phyloP scores from a whole-genome alignment of 1,140 invertebrate genomes.

The Eufriesea mexicana region DNA sequence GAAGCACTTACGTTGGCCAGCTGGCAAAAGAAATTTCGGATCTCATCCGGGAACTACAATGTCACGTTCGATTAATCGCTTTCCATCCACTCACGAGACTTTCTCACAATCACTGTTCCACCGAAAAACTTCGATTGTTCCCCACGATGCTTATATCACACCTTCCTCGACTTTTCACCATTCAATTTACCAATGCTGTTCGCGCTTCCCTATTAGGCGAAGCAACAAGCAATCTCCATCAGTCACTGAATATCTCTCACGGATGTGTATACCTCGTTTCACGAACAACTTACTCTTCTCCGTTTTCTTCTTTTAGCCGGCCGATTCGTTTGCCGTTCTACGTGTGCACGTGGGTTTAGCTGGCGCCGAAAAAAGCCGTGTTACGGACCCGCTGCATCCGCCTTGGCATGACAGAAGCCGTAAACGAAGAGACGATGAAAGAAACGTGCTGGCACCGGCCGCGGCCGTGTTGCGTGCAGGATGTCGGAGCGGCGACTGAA shows the following conservation, averaged over 20 bases:
- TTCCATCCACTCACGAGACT: neutral
- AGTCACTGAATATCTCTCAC: neutral
- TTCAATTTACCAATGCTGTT: neutral
- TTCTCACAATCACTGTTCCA: conserved; percentile 3
- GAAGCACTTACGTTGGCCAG: conserved; percentile 1
- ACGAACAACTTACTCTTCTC: conserved; percentile 21
- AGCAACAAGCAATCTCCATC: neutral
- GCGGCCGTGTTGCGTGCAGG: conserved; percentile 54
- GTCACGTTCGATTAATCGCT: neutral
- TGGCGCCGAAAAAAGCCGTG: conserved; percentile 29
- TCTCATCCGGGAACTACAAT: neutral
- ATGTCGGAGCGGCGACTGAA: conserved; percentile 68
- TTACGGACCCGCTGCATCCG: neutral
- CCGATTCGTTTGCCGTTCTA: neutral
- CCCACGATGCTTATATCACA: neutral
- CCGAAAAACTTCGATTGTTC: neutral
- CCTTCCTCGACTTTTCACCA: neutral
- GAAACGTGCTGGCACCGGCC: conserved; percentile 23
- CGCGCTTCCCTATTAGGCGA: too few species aligned
- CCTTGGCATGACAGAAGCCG: conserved; percentile 34
- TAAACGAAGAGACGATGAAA: neutral
- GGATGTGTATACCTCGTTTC: neutral
- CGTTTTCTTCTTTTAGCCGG: too few species aligned
- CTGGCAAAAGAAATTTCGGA: neutral
- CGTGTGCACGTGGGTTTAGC: conserved; percentile 25